These are phyloP conservation scores for Drosophila micromelanica DNA, from an alignment of 1,140 invertebrate genomes.

Conservation along the genomic window DNA sequence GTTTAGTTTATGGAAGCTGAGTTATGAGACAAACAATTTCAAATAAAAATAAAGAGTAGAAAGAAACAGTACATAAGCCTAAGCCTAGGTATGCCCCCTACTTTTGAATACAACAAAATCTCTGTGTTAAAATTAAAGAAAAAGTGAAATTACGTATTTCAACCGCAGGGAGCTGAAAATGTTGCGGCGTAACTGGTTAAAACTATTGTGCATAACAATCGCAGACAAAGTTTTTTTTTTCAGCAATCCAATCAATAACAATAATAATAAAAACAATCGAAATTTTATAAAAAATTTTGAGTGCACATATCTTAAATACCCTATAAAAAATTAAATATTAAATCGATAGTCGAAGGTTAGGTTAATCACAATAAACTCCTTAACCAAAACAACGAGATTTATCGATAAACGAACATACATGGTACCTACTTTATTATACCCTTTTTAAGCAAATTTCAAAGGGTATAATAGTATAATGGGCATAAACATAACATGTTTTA, in stretches of 20 bases:
- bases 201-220: constrained; percentile 8
- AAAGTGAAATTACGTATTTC: constrained; percentile 38
- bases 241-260: constrained; percentile 18
- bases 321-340: not conserved
- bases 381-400: too few relatives aligned
- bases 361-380: too few relatives aligned
- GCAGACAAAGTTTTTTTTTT: not conserved
- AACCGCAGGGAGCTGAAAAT: constrained; percentile 12
- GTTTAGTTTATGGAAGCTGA: constrained; percentile 32
- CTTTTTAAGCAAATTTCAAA: too few relatives aligned
- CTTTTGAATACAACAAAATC: not conserved
- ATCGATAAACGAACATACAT: too few relatives aligned
- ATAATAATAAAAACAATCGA: constrained; percentile 2
- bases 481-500: too few relatives aligned
- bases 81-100: not conserved
- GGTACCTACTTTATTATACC: too few relatives aligned
- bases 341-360: too few relatives aligned
- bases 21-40: not conserved
- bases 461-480: too few relatives aligned
- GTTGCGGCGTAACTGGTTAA: constrained; percentile 20
- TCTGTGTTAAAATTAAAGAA: constrained; percentile 12
- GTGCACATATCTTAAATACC: not conserved
- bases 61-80: constrained; percentile 5
- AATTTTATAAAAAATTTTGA: too few relatives aligned
- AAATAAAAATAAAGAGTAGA: not conserved